A percentile compares a stretch with the other conserved stretches of the same genome.
phyloP scores from a whole-genome alignment of 2,888 invertebrate species.

The Operophtera brumata region DNA sequence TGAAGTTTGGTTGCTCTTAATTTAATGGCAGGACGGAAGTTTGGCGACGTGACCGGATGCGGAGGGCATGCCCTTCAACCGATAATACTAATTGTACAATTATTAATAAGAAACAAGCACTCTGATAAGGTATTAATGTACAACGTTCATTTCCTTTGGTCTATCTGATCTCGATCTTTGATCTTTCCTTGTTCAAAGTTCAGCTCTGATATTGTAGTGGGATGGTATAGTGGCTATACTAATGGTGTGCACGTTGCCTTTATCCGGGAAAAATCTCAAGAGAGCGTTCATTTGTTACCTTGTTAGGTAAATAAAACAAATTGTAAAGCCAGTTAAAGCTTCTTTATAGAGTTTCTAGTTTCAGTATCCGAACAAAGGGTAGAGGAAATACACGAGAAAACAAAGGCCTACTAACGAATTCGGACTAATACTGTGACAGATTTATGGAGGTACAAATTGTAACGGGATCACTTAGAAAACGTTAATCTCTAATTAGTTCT shows the following conservation, averaged over 20 bases:
- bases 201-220: constrained; percentile 8
- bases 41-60: constrained; percentile 67
- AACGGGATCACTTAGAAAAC: constrained; percentile 40
- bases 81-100: constrained; percentile 56
- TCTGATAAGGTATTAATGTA: constrained; percentile 32
- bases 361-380: constrained; percentile 38
- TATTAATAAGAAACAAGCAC: constrained; percentile 45
- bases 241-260: constrained; percentile 10
- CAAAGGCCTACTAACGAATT: constrained; percentile 36
- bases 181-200: constrained; percentile 25
- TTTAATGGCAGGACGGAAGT: constrained; percentile 75
- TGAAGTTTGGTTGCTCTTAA: constrained; percentile 78
- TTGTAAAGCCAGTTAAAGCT: constrained; percentile 26
- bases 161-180: constrained; percentile 23
- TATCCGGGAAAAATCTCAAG: constrained; percentile 8
- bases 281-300: constrained; percentile 16
- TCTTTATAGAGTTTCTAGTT: constrained; percentile 30
- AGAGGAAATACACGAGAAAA: constrained; percentile 34
- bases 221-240: constrained; percentile 5
- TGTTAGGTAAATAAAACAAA: constrained; percentile 20
- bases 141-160: constrained; percentile 22
- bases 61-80: constrained; percentile 46
- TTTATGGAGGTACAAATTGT: constrained; percentile 49
- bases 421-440: constrained; percentile 38
- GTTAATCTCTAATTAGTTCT: constrained; percentile 39